phyloP scores from a whole-genome alignment of 2,797 vertebrate genomes.

The Lepilemur septentrionalis region DNA sequence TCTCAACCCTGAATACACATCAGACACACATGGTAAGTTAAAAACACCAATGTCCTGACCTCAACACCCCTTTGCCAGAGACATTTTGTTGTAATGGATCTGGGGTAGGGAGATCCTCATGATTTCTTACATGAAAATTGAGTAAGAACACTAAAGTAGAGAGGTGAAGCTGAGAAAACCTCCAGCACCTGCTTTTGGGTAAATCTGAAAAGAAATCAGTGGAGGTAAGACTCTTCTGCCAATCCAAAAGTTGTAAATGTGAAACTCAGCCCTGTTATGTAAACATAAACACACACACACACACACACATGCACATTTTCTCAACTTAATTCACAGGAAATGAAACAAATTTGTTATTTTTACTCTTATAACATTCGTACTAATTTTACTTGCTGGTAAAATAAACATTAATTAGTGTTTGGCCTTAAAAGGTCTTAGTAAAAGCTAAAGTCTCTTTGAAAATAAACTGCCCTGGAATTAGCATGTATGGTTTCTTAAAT shows the following conservation, averaged over 20 bases:
- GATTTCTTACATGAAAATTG: not conserved
- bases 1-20: not conserved
- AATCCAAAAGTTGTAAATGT: not conserved
- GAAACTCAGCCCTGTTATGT: not conserved
- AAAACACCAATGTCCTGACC: not conserved
- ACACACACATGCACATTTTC: not conserved
- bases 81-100: not conserved
- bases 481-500: not conserved
- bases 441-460: not conserved
- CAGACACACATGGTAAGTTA: not conserved
- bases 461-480: not conserved
- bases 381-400: not conserved
- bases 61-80: not conserved
- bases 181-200: not conserved
- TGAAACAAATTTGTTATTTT: not conserved
- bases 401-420: not conserved
- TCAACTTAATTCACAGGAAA: not conserved
- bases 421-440: not conserved
- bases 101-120: rapidly evolving
- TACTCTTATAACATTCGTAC: not conserved
- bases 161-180: not conserved
- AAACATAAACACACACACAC: not conserved
- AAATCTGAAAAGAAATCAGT: not conserved
- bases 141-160: not conserved
- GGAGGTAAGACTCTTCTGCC: not conserved